Base-by-base conservation (phyloP, 2,797 vertebrate genomes). In the Hapalemur alaotrensis region DNA sequence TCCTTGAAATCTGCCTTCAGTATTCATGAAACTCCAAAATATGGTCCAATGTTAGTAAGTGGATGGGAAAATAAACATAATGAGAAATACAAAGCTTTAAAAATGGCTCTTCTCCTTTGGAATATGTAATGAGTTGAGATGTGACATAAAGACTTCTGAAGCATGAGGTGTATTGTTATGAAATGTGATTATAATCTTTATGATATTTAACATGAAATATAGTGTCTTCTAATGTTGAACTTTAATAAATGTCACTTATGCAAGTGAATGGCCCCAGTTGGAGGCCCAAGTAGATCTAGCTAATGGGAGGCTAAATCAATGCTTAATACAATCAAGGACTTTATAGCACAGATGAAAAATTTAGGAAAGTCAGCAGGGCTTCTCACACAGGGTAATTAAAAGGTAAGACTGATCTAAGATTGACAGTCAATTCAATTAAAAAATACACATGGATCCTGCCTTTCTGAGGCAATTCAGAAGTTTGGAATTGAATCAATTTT, bases 1-100 rank as follows among this genome's bases (percentile, higher is more conserved):
- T 97, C 94, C 95, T 97, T 82, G 94, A 90, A 96, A 97, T 98
- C 94, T 90, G 25, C 54, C 90, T 82, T 97, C 82, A 93, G 78
- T 97, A 46, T 97, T 97, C 86, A 97, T 92, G 93, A 88, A 95
- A 92, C 25, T 89, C 82, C 94, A 89, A 97, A 98, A 96, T 96
- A 90, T 67, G 25, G 57, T 94, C 52, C 14, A 93, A 57, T 73
- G 30, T 83, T 69, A 89, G 89, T 92, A 92, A 97, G 59, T 96
- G 92, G 76, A 80, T 85, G 32, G 72, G 57, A 92, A 97, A 97
- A 97, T 76, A 97, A 94, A 82, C 93, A 96, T 95, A 94, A 95
- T 96, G 96, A 96, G 95, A 96, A 97, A 75, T 89, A 90, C 72
- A 97, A 95, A 95, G 75, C 70, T 89, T 96, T 95, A 95, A 79